A percentile compares a stretch with the other conserved stretches of the same genome.
phyloP scores from a whole-genome alignment of 2,113 vertebrate species.

The Thryonomys swinderianus region DNA sequence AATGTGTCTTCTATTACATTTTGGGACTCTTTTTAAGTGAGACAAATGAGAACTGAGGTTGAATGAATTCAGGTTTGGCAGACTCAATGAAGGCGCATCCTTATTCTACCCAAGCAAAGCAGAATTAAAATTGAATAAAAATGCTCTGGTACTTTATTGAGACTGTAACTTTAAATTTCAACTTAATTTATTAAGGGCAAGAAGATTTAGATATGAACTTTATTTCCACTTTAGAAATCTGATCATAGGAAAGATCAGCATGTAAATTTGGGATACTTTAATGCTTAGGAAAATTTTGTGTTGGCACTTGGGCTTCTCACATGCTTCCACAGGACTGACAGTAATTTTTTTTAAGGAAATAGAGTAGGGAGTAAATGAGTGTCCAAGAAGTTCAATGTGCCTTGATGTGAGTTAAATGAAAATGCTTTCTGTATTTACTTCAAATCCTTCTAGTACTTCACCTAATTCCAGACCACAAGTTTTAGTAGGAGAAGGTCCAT shows the following conservation, averaged over 20 bases:
- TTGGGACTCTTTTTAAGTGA: conserved; percentile 1
- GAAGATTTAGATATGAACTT: background rate
- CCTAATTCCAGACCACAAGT: background rate
- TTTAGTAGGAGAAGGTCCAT: background rate
- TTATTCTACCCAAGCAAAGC: conserved; percentile 2
- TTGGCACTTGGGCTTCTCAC: background rate
- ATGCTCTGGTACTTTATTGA: conserved; percentile 32
- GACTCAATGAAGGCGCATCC: background rate
- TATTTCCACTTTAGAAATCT: conserved; percentile 22
- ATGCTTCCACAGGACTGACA: background rate
- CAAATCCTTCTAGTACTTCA: background rate
- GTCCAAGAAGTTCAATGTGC: background rate
- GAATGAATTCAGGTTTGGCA: conserved; percentile 44
- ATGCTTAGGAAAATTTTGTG: conserved; percentile 16
- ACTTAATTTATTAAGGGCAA: conserved; percentile 40
- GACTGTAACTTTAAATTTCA: background rate
- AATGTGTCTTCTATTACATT: conserved; percentile 27
- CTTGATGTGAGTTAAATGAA: background rate
- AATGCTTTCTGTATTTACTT: background rate
- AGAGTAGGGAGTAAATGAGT: background rate
- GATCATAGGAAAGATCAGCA: background rate
- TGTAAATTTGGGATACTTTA: background rate
- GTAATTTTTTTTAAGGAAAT: background rate
- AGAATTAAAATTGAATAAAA: conserved; percentile 3
- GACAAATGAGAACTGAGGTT: background rate